Conservation (phyloP, 1,140 invertebrate genomes). For the Liolophura sinensis region DNA sequence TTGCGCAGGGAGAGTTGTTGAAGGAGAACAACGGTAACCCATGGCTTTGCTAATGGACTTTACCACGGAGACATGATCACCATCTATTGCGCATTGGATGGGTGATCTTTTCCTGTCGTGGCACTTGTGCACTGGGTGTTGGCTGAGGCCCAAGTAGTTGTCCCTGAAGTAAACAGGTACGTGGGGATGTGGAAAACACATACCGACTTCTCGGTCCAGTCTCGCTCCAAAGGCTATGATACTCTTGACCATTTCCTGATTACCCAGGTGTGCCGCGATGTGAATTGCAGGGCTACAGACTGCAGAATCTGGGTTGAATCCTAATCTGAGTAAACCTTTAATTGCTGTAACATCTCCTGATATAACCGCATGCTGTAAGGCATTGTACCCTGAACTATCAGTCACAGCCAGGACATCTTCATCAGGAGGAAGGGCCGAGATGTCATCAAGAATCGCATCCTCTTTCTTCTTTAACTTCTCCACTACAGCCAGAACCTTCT, state of each 20-base stretch:
- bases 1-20: neutral
- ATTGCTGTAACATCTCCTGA: slow-evolving; percentile 27
- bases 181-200: slow-evolving; percentile 49
- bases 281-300: slow-evolving; percentile 46
- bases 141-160: slow-evolving; percentile 33
- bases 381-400: slow-evolving; percentile 33
- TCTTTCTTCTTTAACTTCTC: slow-evolving; percentile 16
- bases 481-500: slow-evolving; percentile 19
- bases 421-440: slow-evolving; percentile 4
- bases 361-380: slow-evolving; percentile 40
- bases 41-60: slow-evolving; percentile 24
- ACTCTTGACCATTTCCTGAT: slow-evolving; percentile 31
- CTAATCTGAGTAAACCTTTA: slow-evolving; percentile 25
- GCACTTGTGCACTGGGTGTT: slow-evolving; percentile 34
- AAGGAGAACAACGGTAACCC: slow-evolving; percentile 10
- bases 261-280: slow-evolving; percentile 41
- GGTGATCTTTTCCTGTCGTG: slow-evolving; percentile 20
- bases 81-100: slow-evolving; percentile 34
- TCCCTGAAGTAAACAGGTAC: slow-evolving; percentile 21
- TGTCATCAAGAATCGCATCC: slow-evolving; percentile 4
- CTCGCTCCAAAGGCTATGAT: slow-evolving; percentile 34
- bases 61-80: slow-evolving; percentile 38
- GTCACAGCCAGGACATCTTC: slow-evolving; percentile 35
- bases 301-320: slow-evolving; percentile 16
- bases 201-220: slow-evolving; percentile 25